Conservation (phyloP, 2,113 vertebrate genomes). For the Notothenia rossii region DNA sequence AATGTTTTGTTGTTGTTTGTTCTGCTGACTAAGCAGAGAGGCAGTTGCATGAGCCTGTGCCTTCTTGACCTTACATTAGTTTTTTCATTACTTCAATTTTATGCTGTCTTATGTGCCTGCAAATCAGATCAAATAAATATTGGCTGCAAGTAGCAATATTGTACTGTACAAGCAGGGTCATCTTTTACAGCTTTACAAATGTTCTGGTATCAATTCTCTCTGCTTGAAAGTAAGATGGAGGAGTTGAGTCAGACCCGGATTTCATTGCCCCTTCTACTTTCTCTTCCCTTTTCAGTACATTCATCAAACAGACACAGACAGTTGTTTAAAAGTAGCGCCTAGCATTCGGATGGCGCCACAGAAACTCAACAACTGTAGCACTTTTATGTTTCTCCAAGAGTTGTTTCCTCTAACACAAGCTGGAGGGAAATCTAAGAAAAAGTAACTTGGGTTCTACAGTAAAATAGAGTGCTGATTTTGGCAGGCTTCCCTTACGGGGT, state of each 20-base stretch:
- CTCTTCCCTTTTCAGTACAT: conserved; percentile 41
- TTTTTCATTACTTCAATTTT: too few relatives aligned
- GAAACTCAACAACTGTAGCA: conserved; percentile 53
- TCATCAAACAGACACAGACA: conserved; percentile 37
- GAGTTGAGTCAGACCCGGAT: not conserved
- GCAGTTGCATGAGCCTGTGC: too few relatives aligned
- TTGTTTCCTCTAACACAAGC: conserved; percentile 54
- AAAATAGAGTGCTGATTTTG: conserved; percentile 69
- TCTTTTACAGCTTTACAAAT: not conserved
- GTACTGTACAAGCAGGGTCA: not conserved
- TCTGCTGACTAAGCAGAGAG: too few relatives aligned
- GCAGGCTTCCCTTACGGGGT: conserved; percentile 51
- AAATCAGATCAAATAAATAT: too few relatives aligned
- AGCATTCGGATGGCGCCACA: conserved; percentile 47
- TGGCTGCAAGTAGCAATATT: not conserved
- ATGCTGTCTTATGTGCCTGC: too few relatives aligned
- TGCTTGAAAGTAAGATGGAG: not conserved
- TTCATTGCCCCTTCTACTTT: conserved; percentile 21
- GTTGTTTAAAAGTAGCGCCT: conserved; percentile 37
- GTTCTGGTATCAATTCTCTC: conserved; percentile 31
- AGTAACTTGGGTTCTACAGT: conserved; percentile 46
- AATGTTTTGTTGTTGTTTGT: too few relatives aligned
- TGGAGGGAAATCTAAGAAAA: conserved; percentile 58
- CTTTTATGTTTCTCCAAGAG: conserved; percentile 71
- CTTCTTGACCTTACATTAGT: too few relatives aligned